A percentile compares a stretch with the other conserved stretches of the same genome.
These are phyloP conservation scores for Dissostichus mawsoni DNA, from an alignment of 2,113 vertebrate species.

Conservation along the genomic window DNA sequence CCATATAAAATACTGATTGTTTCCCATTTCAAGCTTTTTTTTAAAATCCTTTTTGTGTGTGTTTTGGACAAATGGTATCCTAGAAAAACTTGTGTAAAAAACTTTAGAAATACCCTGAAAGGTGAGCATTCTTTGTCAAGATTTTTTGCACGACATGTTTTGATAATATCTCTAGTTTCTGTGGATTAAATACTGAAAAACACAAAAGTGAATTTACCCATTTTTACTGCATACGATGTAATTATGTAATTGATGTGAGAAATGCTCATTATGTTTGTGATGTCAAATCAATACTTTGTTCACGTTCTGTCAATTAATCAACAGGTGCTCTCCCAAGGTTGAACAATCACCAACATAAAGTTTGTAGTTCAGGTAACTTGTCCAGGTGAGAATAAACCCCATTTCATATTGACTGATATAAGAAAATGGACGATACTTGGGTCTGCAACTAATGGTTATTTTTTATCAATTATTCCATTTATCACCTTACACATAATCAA, in stretches of 20 bases:
- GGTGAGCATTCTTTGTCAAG: slow-evolving; percentile 5
- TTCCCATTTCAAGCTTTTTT: neutral
- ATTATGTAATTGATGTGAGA: no score
- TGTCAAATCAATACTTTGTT: slow-evolving; percentile 5
- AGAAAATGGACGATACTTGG: neutral
- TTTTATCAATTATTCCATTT: neutral
- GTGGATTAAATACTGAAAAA: slow-evolving; percentile 30
- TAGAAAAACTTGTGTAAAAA: slow-evolving; percentile 36
- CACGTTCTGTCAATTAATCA: neutral
- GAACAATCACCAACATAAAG: neutral
- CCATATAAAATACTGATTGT: slow-evolving; percentile 19
- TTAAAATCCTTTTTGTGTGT: neutral
- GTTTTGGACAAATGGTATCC: slow-evolving; percentile 5
- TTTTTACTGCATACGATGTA: no score
- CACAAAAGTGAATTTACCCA: no score
- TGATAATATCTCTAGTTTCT: slow-evolving; percentile 3
- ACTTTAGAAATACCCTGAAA: slow-evolving; percentile 63
- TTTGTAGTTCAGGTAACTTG: neutral
- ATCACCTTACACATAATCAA: neutral
- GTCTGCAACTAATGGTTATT: neutral
- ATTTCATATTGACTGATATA: neutral
- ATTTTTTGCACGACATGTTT: neutral
- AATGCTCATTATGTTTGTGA: neutral
- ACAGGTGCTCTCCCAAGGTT: neutral
- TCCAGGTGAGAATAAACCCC: no score